A percentile compares a stretch with the other conserved stretches of the same genome.
These are phyloP conservation scores for Monodelphis domestica DNA, from an alignment of 2,797 vertebrate species.

Conservation along the genomic window DNA sequence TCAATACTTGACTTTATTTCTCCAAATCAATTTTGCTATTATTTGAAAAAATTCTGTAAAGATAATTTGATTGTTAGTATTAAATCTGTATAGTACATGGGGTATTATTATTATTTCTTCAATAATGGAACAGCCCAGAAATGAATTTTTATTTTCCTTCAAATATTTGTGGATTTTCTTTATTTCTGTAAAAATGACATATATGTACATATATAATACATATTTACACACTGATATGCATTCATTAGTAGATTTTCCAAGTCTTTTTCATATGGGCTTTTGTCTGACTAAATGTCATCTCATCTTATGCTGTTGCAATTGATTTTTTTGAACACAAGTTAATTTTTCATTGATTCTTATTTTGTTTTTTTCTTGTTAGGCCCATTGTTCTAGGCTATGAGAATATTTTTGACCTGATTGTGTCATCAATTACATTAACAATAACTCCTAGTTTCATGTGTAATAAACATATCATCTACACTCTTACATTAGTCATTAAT, in stretches of 20 bases:
- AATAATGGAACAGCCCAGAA: background rate
- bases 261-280: background rate
- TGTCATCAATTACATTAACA: no score
- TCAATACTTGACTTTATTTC: background rate
- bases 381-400: no score
- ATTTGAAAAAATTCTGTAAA: background rate
- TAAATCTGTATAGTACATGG: background rate
- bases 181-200: background rate
- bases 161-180: background rate
- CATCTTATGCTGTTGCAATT: background rate
- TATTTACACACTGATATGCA: no score
- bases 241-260: background rate
- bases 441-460: no score
- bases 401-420: no score
- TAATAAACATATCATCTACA: no score
- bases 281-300: background rate
- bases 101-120: background rate
- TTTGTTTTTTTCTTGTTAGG: no score
- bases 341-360: no score
- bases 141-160: background rate
- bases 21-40: background rate
- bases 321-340: background rate
- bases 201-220: background rate
- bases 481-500: no score
- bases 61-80: background rate